phyloP scores from a whole-genome alignment of 2,888 invertebrate species.

The Thecocarcelia acutangulata region DNA sequence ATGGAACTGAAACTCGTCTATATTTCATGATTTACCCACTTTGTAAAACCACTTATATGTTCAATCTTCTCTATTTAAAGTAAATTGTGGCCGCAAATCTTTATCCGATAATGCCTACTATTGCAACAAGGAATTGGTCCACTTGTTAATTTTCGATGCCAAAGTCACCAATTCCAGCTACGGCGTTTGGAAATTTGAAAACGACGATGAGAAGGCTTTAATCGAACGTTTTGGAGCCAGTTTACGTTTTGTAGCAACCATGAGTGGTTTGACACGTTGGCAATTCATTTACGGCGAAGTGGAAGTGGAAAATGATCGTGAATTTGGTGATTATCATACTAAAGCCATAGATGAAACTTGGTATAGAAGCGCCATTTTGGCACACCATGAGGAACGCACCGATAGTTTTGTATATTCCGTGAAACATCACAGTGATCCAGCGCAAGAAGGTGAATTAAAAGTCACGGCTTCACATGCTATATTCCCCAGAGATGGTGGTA shows the following conservation, averaged over 20 bases:
- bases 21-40: too few species aligned
- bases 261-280: conserved; percentile 94
- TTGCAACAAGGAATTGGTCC: conserved; percentile 91
- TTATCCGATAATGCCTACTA: conserved; percentile 88
- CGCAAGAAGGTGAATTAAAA: conserved; percentile 83
- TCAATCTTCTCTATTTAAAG: too few species aligned
- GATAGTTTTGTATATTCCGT: conserved; percentile 91
- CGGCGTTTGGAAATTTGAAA: conserved; percentile 83
- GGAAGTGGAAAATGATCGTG: conserved; percentile 82
- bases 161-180: conserved; percentile 86
- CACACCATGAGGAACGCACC: conserved; percentile 87
- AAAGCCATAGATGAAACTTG: conserved; percentile 93
- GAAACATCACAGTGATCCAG: conserved; percentile 83
- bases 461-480: conserved; percentile 93
- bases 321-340: conserved; percentile 89
- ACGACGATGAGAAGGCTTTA: conserved; percentile 82
- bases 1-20: too few species aligned
- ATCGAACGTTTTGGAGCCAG: conserved; percentile 87
- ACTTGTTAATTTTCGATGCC: conserved; percentile 93
- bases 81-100: conserved; percentile 85
- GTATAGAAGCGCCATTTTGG: conserved; percentile 94
- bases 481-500: conserved; percentile 89
- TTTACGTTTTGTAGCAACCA: conserved; percentile 91
- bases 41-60: too few species aligned
- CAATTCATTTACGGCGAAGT: conserved; percentile 87